Evolutionary conservation across 2,888 invertebrate genomes (phyloP), one percentile per base, ranked within the genome.

Genomic region (Argynnis bischoffii): DNA sequence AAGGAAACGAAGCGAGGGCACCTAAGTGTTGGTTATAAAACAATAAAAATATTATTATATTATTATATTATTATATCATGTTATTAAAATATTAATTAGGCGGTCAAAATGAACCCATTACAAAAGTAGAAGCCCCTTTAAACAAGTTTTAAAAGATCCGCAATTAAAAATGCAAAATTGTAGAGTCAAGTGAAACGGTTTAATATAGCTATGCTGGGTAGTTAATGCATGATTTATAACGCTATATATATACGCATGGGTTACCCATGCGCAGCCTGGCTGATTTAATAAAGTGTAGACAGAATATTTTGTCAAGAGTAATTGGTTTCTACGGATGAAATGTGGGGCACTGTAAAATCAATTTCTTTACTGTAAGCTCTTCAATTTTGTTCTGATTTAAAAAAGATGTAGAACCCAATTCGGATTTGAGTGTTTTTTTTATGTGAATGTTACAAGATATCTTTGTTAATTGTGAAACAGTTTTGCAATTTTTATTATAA

Each of bases 141-240:
- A 59, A 41, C 35, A 59, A 26, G 47, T n/a, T 47, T 48, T 59
- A 69, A 67, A 70, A 65, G 63, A 72, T 68, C 68, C 67, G 69
- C 70, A 69, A 74, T 74, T 71, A 72, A 75, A 74, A 74, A 75
- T 74, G 73, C 76, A 76, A 70, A 69, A 60, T 65, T 74, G 67
- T 73, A 71, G 71, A 75, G 70, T 81, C 79, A 74, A 74, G 75
- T 74, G 73, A 76, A 84, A 76, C 80, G 77, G 80, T 87, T 88
- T 87, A 87, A 86, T 87, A 87, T 86, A 83, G 78, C 77, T 75
- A 72, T 74, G 78, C 78, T 76, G 77, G 76, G 78, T 82, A 78
- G 83, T 81, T 82, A 83, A 81, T 78, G 77, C 82, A 81, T 85
- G 84, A 86, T 86, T 86, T 87, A 85, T 84, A 81, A 78, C 74